Evolutionary conservation across 2,888 invertebrate species (phyloP).

Genomic region (Amphimallon solstitiale): DNA sequence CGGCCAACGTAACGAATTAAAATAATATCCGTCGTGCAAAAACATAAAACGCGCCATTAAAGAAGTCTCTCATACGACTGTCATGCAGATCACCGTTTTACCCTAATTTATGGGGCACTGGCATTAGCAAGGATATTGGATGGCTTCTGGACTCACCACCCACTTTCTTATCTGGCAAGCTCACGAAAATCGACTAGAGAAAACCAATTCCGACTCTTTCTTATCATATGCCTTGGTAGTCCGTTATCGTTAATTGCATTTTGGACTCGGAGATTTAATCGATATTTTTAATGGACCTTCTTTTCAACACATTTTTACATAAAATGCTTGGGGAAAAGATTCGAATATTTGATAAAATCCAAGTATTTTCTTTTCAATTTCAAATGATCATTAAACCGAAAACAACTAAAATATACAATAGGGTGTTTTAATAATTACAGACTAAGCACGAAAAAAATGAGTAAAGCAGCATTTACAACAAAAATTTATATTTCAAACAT

Average conservation of each 20-base stretch:
- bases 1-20: constrained; percentile 62
- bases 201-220: constrained; percentile 32
- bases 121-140: constrained; percentile 40
- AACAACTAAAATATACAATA: too few relatives aligned
- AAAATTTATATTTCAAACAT: too few relatives aligned
- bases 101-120: constrained; percentile 57
- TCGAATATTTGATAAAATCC: background rate
- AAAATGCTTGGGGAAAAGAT: background rate
- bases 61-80: constrained; percentile 62
- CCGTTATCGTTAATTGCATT: constrained; percentile 37
- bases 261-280: constrained; percentile 20
- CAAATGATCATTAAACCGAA: too few relatives aligned
- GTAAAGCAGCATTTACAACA: too few relatives aligned
- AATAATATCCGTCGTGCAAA: constrained; percentile 65
- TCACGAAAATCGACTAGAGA: constrained; percentile 33
- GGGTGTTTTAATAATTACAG: too few relatives aligned
- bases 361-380: too few relatives aligned
- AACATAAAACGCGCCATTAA: constrained; percentile 65
- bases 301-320: background rate
- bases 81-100: constrained; percentile 61
- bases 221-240: constrained; percentile 23
- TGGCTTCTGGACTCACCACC: constrained; percentile 36
- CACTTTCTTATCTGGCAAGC: constrained; percentile 32
- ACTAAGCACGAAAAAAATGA: too few relatives aligned
- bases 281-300: constrained; percentile 18